Percentiles rank a stretch among this genome's conserved stretches.
phyloP scores from a whole-genome alignment of 2,797 vertebrate genomes.

The Sebastes wilsoni region DNA sequence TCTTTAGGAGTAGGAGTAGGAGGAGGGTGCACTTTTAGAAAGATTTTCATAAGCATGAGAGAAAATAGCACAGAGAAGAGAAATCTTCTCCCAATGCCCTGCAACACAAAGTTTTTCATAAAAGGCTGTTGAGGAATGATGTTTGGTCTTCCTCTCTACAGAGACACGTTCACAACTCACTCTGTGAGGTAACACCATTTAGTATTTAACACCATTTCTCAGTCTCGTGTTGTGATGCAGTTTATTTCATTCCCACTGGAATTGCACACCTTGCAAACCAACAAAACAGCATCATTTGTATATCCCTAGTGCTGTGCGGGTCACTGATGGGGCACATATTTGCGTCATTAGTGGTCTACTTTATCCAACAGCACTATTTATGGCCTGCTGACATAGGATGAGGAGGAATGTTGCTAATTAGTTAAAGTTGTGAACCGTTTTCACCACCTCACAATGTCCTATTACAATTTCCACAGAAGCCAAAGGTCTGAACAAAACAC shows the following conservation, averaged over 20 bases:
- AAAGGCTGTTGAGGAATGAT: neutral
- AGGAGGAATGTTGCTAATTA: neutral
- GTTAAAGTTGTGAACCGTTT: neutral
- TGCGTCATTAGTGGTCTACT: neutral
- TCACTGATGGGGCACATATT: neutral
- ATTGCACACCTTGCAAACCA: neutral
- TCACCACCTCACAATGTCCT: neutral
- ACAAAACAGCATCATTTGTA: constrained; percentile 19
- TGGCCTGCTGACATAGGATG: neutral
- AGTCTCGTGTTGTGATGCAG: constrained; percentile 9
- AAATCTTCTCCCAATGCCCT: neutral
- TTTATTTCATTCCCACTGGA: constrained; percentile 32
- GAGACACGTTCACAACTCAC: constrained; percentile 24
- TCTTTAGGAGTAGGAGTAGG: neutral
- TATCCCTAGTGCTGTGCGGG: neutral
- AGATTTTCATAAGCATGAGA: neutral
- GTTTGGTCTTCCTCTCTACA: constrained; percentile 9
- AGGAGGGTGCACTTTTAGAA: neutral
- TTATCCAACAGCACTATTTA: neutral
- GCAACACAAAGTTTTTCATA: neutral
- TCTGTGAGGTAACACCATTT: constrained; percentile 36
- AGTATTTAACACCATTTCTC: constrained; percentile 15
- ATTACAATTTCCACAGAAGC: neutral
- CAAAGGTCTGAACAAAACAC: neutral
- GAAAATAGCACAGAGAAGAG: constrained; percentile 1